phyloP scores from a whole-genome alignment of 2,113 vertebrate genomes.

The Cepphus grylle region DNA sequence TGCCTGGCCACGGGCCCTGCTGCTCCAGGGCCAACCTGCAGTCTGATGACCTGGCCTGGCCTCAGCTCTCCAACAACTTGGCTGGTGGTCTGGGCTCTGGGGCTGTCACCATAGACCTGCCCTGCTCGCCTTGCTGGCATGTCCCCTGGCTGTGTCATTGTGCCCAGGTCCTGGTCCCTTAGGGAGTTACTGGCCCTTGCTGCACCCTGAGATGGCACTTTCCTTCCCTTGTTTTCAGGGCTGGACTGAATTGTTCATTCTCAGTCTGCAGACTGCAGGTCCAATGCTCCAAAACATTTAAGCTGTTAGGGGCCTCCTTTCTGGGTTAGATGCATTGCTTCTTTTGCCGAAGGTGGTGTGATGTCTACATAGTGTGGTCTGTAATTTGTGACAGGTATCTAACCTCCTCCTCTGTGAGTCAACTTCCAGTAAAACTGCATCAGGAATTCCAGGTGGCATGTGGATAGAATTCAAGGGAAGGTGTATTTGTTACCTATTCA shows the following conservation, averaged over 20 bases:
- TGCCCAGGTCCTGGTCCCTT: not conserved
- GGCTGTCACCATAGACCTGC: not conserved
- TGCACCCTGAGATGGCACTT: not conserved
- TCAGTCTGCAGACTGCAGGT: not conserved
- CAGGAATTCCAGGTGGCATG: not conserved
- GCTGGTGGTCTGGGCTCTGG: not conserved
- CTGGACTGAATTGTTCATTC: not conserved
- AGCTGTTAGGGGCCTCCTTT: not conserved
- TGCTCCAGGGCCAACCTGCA: not conserved
- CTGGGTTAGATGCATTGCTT: not conserved
- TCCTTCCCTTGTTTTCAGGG: not conserved
- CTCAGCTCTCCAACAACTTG: not conserved
- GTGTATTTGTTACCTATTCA: conserved; percentile 21
- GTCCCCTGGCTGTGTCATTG: not conserved
- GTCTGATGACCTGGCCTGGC: not conserved
- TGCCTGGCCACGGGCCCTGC: fast-evolving
- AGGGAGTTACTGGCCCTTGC: not conserved
- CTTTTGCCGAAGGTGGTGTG: not conserved
- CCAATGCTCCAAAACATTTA: not conserved
- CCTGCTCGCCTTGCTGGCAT: not conserved
- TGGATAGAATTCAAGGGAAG: not conserved
- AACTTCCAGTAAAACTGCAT: conserved; percentile 14
- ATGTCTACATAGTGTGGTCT: not conserved
- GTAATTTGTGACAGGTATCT: not conserved
- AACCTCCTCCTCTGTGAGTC: not conserved